These are phyloP conservation scores for Cantharis nigra DNA, from an alignment of 2,888 invertebrate genomes.

Conservation along the genomic window DNA sequence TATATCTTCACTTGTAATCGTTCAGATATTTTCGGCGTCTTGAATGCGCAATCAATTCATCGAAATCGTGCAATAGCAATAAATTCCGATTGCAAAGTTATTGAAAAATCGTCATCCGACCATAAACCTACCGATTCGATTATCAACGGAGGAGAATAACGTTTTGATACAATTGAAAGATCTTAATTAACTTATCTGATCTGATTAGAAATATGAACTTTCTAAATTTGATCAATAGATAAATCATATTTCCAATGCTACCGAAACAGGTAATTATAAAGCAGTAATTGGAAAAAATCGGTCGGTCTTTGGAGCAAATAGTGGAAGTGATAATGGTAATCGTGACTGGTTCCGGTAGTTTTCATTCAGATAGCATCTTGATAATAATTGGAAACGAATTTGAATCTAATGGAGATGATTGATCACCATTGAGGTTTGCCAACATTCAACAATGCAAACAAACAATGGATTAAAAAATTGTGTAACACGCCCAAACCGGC, in stretches of 20 bases:
- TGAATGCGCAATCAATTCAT: not conserved
- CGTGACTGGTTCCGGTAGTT: slow-evolving; percentile 16
- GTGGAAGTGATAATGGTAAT: slow-evolving; percentile 8
- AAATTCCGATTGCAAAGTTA: not conserved
- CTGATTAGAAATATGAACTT: not conserved
- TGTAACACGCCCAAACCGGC: not conserved
- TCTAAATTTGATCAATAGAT: not conserved
- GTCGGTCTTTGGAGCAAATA: not conserved
- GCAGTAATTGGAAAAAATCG: not conserved
- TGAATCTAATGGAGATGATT: slow-evolving; percentile 12
- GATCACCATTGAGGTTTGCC: not conserved
- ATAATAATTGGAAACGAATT: slow-evolving; percentile 11
- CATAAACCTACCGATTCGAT: not conserved
- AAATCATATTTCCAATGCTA: not conserved
- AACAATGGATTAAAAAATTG: not conserved
- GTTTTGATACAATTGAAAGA: not conserved
- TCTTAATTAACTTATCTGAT: not conserved
- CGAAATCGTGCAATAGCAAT: not conserved
- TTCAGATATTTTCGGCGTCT: no score
- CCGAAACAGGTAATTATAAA: not conserved
- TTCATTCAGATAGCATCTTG: slow-evolving; percentile 10
- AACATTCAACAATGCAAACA: not conserved
- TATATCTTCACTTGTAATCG: no score
- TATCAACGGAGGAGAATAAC: not conserved
- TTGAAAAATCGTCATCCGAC: not conserved